These are phyloP conservation scores for Rafetus swinhoei DNA, from an alignment of 2,113 vertebrate genomes.

Conservation along the genomic window DNA sequence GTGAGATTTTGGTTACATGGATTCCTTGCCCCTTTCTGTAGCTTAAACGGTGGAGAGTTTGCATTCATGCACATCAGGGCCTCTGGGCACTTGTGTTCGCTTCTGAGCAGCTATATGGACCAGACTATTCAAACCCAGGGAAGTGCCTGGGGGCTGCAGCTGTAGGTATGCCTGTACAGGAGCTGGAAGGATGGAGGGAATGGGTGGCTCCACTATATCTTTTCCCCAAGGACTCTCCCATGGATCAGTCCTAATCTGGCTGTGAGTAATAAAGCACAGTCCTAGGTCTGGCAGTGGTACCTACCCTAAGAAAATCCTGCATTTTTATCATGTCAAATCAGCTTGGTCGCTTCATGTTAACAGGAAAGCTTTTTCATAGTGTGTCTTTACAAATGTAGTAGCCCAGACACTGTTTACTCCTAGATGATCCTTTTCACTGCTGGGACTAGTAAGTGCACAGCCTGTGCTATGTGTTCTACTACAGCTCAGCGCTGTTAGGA, in stretches of 20 bases:
- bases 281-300: neutral
- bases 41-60: too few relatives aligned
- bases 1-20: neutral
- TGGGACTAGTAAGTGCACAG: neutral
- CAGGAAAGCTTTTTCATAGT: neutral
- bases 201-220: too few relatives aligned
- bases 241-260: too few relatives aligned
- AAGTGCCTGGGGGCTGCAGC: too few relatives aligned
- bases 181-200: too few relatives aligned
- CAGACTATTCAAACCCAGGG: too few relatives aligned
- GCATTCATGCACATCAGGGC: too few relatives aligned
- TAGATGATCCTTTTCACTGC: neutral
- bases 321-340: neutral
- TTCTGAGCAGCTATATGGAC: too few relatives aligned
- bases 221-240: too few relatives aligned
- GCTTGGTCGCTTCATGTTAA: neutral
- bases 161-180: too few relatives aligned
- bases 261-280: neutral
- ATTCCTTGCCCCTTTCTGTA: too few relatives aligned
- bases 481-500: neutral
- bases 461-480: neutral
- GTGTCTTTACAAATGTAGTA: neutral
- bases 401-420: neutral
- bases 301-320: neutral
- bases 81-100: too few relatives aligned